Conservation (phyloP, 2,797 vertebrate species). For the Bradypodion pumilum region DNA sequence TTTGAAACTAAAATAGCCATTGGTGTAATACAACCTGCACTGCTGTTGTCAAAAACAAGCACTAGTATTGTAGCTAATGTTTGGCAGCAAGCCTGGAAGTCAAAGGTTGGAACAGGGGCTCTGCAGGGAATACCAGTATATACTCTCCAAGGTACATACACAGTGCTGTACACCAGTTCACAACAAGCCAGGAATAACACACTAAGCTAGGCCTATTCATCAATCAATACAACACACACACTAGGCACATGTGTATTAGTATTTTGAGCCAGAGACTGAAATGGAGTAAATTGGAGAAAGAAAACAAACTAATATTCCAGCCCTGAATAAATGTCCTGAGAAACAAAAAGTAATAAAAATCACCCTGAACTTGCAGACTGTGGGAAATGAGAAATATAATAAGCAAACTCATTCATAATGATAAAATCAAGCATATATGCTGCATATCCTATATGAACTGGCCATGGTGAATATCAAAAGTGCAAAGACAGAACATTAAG, state of each 20-base stretch:
- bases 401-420: neutral
- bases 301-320: neutral
- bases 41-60: slow-evolving; percentile 78
- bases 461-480: neutral
- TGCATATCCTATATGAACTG: slow-evolving; percentile 36
- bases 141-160: slow-evolving; percentile 39
- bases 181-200: slow-evolving; percentile 20
- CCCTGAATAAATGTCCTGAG: too few species aligned
- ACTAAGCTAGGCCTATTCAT: neutral
- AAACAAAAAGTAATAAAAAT: neutral
- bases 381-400: neutral
- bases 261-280: neutral
- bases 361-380: slow-evolving; percentile 15
- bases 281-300: neutral
- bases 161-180: neutral
- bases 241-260: neutral
- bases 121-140: slow-evolving; percentile 54
- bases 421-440: neutral
- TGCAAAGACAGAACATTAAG: neutral
- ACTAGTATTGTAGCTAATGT: slow-evolving; percentile 76
- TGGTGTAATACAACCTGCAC: slow-evolving; percentile 73
- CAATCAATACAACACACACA: neutral
- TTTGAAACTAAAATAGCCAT: slow-evolving; percentile 74
- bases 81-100: slow-evolving; percentile 67
- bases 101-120: slow-evolving; percentile 57